A percentile compares a stretch with the other conserved stretches of the same genome.
These are phyloP conservation scores for Speoplatyrhinus poulsoni DNA, from an alignment of 2,113 vertebrate species.

Conservation along the genomic window DNA sequence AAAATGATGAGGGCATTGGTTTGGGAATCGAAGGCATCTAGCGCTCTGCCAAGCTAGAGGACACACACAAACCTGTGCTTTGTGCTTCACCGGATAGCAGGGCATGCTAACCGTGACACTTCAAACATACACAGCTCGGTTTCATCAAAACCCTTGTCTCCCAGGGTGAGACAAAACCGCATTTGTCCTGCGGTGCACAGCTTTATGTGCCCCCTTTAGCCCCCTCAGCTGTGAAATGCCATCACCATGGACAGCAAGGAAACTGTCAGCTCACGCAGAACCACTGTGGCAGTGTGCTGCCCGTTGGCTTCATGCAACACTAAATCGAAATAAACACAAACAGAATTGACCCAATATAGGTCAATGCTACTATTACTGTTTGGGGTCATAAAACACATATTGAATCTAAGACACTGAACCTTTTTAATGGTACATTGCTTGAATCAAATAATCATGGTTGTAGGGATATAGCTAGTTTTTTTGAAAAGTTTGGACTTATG, in stretches of 20 bases:
- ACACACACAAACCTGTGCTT: conserved; percentile 21
- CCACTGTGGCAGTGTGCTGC: conserved; percentile 19
- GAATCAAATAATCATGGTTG: too few species aligned
- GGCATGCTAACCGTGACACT: conserved; percentile 50
- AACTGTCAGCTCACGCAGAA: conserved; percentile 31
- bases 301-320: conserved; percentile 13
- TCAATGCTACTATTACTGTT: neutral
- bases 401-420: neutral
- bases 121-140: conserved; percentile 43
- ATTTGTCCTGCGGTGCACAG: conserved; percentile 41
- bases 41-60: conserved; percentile 38
- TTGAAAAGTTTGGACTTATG: too few species aligned
- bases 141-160: conserved; percentile 45
- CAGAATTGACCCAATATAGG: neutral
- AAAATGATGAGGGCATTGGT: conserved; percentile 16
- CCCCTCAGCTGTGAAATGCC: conserved; percentile 34
- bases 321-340: conserved; percentile 41
- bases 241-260: conserved; percentile 30
- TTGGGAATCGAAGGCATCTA: conserved; percentile 46
- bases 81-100: conserved; percentile 48
- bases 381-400: neutral
- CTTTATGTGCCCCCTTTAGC: conserved; percentile 23
- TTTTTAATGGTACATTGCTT: neutral
- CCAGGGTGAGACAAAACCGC: conserved; percentile 43
- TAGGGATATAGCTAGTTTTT: too few species aligned